phyloP scores from a whole-genome alignment of 1,140 invertebrate species.

The Ceratoteleas bidentatus region DNA sequence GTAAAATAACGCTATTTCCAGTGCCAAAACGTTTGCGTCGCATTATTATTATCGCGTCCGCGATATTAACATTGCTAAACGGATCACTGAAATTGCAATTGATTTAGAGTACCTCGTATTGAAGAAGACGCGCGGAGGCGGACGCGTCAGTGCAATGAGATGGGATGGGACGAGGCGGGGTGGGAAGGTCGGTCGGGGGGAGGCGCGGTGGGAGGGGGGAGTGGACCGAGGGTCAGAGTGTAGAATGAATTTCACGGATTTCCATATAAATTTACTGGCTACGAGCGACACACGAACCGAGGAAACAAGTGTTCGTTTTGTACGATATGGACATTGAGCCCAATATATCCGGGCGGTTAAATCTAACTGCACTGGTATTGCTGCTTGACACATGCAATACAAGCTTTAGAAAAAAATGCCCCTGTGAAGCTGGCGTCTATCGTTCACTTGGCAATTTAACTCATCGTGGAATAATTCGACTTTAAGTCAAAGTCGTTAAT shows the following conservation, averaged over 20 bases:
- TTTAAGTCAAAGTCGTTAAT: no score
- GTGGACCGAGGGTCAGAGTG: slow-evolving; percentile 47
- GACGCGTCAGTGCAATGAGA: background rate
- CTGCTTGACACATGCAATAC: slow-evolving; percentile 51
- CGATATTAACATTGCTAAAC: slow-evolving; percentile 45
- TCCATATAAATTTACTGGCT: slow-evolving; percentile 71
- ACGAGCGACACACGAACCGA: slow-evolving; percentile 64
- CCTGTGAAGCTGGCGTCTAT: slow-evolving; percentile 28
- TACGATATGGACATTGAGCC: slow-evolving; percentile 63
- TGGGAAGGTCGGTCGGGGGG: background rate
- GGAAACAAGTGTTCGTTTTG: slow-evolving; percentile 66
- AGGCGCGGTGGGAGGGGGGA: background rate
- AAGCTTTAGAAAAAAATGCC: slow-evolving; percentile 30
- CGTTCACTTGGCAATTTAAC: slow-evolving; percentile 7
- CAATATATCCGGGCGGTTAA: slow-evolving; percentile 63
- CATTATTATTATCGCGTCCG: slow-evolving; percentile 36
- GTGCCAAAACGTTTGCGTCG: slow-evolving; percentile 14
- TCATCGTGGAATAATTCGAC: background rate
- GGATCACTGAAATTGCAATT: slow-evolving; percentile 60
- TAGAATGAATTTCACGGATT: slow-evolving; percentile 71
- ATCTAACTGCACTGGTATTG: slow-evolving; percentile 61
- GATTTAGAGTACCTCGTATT: slow-evolving; percentile 51
- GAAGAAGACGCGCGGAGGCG: slow-evolving; percentile 45
- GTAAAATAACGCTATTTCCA: slow-evolving; percentile 17
- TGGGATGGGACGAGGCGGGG: background rate